These are phyloP conservation scores for Nephila pilipes DNA, from an alignment of 1,140 invertebrate genomes.

Conservation along the genomic window DNA sequence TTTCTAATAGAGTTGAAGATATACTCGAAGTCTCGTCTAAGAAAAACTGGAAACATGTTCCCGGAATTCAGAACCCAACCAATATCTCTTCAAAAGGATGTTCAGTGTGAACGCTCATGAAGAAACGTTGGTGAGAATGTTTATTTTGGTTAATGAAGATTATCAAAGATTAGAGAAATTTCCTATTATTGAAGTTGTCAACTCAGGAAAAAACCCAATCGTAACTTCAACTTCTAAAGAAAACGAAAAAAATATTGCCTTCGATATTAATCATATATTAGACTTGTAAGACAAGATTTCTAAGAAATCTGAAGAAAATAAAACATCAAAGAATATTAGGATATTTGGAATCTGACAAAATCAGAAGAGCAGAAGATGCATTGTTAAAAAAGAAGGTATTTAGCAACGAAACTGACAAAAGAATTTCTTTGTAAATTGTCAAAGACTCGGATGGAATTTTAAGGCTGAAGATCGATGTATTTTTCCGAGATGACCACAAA, in stretches of 20 bases:
- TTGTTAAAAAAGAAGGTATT: background rate
- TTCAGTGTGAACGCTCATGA: background rate
- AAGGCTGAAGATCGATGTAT: background rate
- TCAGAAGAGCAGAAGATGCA: background rate
- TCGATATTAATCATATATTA: background rate
- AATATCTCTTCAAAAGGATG: background rate
- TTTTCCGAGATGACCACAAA: background rate
- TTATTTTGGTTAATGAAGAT: background rate
- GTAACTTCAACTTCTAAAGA: background rate
- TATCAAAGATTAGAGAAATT: background rate
- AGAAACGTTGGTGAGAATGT: background rate
- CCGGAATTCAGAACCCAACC: background rate
- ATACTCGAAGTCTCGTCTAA: background rate
- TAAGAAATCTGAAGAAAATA: background rate
- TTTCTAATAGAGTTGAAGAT: background rate
- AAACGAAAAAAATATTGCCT: background rate
- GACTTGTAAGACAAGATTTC: background rate
- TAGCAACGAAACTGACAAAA: background rate
- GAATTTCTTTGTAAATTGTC: background rate
- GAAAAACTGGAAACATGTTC: background rate
- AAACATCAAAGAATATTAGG: background rate
- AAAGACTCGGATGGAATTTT: background rate
- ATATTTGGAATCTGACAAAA: background rate
- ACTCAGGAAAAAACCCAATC: background rate
- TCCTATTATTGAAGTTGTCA: background rate